Base-by-base conservation (phyloP, 1,140 invertebrate genomes). In the Diorhabda elongata region DNA sequence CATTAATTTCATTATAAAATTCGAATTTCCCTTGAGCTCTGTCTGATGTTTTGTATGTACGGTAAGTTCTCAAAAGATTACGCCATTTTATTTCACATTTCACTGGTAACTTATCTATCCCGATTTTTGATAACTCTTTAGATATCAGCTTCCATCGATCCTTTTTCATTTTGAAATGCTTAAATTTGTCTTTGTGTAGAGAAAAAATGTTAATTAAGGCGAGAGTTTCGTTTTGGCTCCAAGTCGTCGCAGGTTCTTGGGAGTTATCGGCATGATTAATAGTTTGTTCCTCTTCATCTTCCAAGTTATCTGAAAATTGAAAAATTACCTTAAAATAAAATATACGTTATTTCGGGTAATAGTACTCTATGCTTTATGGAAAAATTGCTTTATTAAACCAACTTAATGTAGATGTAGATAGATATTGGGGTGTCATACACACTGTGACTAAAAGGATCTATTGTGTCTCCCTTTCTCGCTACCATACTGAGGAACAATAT, bases 121-220 rank as follows among this genome's bases (percentile, higher is more conserved):
- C 59, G 8, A 61, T 61, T 61, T 61, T 61, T 8, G 59, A n/a
- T 5, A 61, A 8, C 41, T 61, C 59, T 61, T 61, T 42, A 2
- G 59, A 61, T 42, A 61, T 61, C 26, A 61, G 42, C 4, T 41
- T 61, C 59, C 59, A 61, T 4, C 42, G 59, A 42, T 43, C 59
- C 42, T 42, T 61, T 42, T 61, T 61, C 59, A 42, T 61, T 61
- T 42, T 61, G 41, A 61, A 42, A 42, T 8, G 42, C 26, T 42
- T 60, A 42, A 60, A 61, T 61, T 61, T 61, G 59, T 61, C 59
- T 61, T 61, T 61, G 59, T 61, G 59, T 3, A 61, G 41, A 61
- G 59, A 61, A 8, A 61, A 61, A 41, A 61, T 61, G 41, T 61
- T 61, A 42, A 61, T 61, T 8, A 61, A 42, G 4, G 59, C 59